These are phyloP conservation scores for Phoeniculus purpureus DNA, from an alignment of 2,797 vertebrate genomes.

Conservation along the genomic window DNA sequence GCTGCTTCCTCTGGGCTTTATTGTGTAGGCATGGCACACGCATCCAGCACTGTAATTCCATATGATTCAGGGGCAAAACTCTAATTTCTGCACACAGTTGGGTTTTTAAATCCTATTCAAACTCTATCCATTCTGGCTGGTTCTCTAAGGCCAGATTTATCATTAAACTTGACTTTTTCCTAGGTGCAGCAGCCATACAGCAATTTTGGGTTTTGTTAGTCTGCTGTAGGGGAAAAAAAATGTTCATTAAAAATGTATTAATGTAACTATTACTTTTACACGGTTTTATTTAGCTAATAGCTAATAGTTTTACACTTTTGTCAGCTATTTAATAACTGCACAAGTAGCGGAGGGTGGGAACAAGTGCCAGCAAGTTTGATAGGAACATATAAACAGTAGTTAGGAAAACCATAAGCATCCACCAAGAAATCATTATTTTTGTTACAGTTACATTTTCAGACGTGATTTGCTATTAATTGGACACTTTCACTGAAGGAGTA, in stretches of 20 bases:
- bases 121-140: slow-evolving; percentile 89
- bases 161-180: slow-evolving; percentile 93
- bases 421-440: slow-evolving; percentile 76
- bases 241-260: slow-evolving; percentile 82
- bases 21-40: slow-evolving; percentile 95
- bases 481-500: slow-evolving; percentile 60
- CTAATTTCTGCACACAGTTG: slow-evolving; percentile 99
- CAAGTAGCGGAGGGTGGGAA: slow-evolving; percentile 70
- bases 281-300: slow-evolving; percentile 74
- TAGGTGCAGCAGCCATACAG: slow-evolving; percentile 78
- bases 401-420: slow-evolving; percentile 72
- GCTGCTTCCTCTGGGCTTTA: slow-evolving; percentile 99
- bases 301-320: slow-evolving; percentile 77
- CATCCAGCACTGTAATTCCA: slow-evolving; percentile 99
- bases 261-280: slow-evolving; percentile 79
- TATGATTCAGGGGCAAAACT: slow-evolving; percentile 99
- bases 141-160: slow-evolving; percentile 90
- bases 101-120: slow-evolving; percentile 99
- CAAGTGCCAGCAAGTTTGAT: slow-evolving; percentile 74
- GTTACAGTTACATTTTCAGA: slow-evolving; percentile 66
- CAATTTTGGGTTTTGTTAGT: slow-evolving; percentile 79
- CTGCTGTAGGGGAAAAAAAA: slow-evolving; percentile 62
- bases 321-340: slow-evolving; percentile 75
- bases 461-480: slow-evolving; percentile 59
- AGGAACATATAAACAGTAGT: slow-evolving; percentile 74